Evolutionary conservation across 1,140 invertebrate species (phyloP).

Genomic region (Drosophila bipectinata): DNA sequence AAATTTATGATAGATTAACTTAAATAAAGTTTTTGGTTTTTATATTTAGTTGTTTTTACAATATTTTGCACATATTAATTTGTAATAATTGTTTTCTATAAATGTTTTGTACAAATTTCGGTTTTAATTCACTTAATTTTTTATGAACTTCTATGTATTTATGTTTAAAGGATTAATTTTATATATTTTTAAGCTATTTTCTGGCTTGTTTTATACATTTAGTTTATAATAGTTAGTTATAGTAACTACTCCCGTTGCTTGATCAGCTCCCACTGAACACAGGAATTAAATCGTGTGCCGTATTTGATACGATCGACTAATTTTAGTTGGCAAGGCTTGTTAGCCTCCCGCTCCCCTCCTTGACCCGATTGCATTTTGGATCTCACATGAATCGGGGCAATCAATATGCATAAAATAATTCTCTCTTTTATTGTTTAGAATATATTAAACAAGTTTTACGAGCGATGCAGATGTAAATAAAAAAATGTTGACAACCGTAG

Average conservation of each 20-base stretch:
- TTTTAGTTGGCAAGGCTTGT: slow-evolving; percentile 25
- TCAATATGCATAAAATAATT: slow-evolving; percentile 35
- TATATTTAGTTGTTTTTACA: too few species aligned
- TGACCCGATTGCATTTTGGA: slow-evolving; percentile 16
- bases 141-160: too few species aligned
- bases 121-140: too few species aligned
- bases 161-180: too few species aligned
- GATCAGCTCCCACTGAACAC: slow-evolving; percentile 35
- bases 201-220: background rate
- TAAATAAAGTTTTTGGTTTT: too few species aligned
- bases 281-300: slow-evolving; percentile 25
- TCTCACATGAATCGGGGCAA: slow-evolving; percentile 38
- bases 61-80: too few species aligned
- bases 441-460: slow-evolving; percentile 36
- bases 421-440: slow-evolving; percentile 19
- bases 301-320: slow-evolving; percentile 43
- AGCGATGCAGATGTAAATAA: slow-evolving; percentile 13
- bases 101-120: too few species aligned
- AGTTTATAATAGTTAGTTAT: background rate
- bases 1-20: too few species aligned
- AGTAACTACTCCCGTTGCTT: slow-evolving; percentile 28
- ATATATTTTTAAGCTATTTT: background rate
- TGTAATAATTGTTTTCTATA: too few species aligned
- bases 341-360: slow-evolving; percentile 26
- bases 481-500: slow-evolving; percentile 5